These are phyloP conservation scores for Notiomystis cincta DNA, from an alignment of 2,113 vertebrate species.

Conservation along the genomic window DNA sequence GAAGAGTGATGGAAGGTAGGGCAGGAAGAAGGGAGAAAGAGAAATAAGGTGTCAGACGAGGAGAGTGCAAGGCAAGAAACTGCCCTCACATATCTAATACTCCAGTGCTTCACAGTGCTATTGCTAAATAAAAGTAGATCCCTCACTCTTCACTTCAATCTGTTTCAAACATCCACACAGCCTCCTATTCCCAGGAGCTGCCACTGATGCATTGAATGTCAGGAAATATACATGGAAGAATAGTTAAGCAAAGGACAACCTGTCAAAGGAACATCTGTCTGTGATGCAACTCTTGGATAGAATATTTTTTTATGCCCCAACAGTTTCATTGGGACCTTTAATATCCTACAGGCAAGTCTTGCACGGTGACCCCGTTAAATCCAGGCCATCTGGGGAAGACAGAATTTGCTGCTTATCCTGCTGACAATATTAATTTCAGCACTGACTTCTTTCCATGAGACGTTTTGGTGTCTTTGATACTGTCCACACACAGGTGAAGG, in stretches of 20 bases:
- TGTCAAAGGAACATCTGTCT: constrained; percentile 42
- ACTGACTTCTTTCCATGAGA: neutral
- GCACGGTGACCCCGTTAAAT: neutral
- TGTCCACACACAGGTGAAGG: constrained; percentile 23
- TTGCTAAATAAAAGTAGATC: neutral
- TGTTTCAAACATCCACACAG: neutral
- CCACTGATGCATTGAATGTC: neutral
- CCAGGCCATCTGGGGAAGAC: neutral
- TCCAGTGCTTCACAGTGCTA: neutral
- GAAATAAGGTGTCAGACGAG: neutral
- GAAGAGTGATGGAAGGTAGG: neutral
- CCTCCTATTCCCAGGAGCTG: neutral
- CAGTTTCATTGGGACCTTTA: constrained; percentile 6
- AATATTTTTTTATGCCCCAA: neutral
- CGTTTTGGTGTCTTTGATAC: neutral
- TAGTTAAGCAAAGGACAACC: neutral
- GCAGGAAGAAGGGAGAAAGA: neutral
- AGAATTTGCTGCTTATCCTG: constrained; percentile 5
- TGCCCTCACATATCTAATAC: neutral
- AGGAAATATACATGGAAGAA: constrained; percentile 2
- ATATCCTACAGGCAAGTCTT: neutral
- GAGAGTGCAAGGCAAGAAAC: neutral
- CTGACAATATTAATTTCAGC: neutral
- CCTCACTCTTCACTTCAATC: neutral
- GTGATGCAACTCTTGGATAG: neutral